Percentiles rank a stretch among this genome's conserved stretches.
Evolutionary conservation across 2,797 vertebrate genomes (phyloP).

Genomic region (Melanotaenia boesemani): DNA sequence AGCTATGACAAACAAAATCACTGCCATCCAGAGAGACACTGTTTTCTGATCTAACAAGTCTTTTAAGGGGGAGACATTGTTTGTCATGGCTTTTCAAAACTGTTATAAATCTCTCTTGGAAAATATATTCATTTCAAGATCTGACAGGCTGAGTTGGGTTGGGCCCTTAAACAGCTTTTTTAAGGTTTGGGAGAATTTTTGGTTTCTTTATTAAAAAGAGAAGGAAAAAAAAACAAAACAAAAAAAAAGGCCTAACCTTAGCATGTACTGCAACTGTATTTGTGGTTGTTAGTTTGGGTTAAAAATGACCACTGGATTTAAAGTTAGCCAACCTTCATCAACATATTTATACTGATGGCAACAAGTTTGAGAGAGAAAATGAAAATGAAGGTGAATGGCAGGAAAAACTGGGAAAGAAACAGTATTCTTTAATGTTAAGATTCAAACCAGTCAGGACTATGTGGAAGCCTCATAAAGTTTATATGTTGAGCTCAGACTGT

Average conservation of each 20-base stretch:
- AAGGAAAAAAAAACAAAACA: too few relatives aligned
- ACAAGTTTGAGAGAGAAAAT: background rate
- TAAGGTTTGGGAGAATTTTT: too few relatives aligned
- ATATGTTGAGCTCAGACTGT: slow-evolving; percentile 11
- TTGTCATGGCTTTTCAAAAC: background rate
- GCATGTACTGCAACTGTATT: background rate
- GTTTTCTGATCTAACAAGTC: background rate
- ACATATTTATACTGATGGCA: background rate
- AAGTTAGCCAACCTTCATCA: background rate
- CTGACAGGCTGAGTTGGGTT: too few relatives aligned
- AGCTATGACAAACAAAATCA: slow-evolving; percentile 18
- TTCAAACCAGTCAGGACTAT: background rate
- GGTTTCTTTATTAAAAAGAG: too few relatives aligned
- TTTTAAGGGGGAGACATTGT: background rate
- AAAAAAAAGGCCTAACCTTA: background rate
- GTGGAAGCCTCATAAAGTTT: slow-evolving; percentile 30
- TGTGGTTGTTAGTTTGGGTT: background rate
- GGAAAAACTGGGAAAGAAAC: slow-evolving; percentile 3
- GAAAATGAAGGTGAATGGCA: background rate
- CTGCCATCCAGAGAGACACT: background rate
- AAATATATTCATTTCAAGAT: too few relatives aligned
- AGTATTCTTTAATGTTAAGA: background rate
- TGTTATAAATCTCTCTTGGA: background rate
- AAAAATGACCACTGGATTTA: background rate
- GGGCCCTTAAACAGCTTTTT: too few relatives aligned